A percentile compares a stretch with the other conserved stretches of the same genome.
phyloP scores from a whole-genome alignment of 2,888 invertebrate species.

The Sicus ferrugineus region DNA sequence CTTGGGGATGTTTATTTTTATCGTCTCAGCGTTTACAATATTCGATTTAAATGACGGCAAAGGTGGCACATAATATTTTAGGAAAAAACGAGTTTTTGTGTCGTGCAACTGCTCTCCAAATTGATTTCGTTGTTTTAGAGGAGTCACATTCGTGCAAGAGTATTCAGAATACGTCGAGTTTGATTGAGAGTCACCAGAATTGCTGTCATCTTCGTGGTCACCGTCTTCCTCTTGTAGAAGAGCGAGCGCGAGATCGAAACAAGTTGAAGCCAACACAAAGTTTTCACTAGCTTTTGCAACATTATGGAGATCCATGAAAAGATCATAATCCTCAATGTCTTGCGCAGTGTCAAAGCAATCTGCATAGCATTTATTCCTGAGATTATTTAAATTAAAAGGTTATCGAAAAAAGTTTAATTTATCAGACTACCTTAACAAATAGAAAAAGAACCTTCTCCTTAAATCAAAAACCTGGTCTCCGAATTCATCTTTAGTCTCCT shows the following conservation, averaged over 20 bases:
- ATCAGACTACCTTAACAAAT: constrained; percentile 73
- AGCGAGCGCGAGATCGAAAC: constrained; percentile 72
- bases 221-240: constrained; percentile 56
- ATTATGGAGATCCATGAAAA: constrained; percentile 84
- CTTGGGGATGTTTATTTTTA: constrained; percentile 64
- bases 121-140: constrained; percentile 45
- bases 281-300: constrained; percentile 73
- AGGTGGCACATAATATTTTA: constrained; percentile 63
- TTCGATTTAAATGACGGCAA: constrained; percentile 62
- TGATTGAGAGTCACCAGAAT: constrained; percentile 59
- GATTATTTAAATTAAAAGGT: constrained; percentile 12
- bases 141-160: constrained; percentile 69
- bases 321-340: constrained; percentile 84
- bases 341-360: constrained; percentile 87
- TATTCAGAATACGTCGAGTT: constrained; percentile 78
- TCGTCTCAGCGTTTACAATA: constrained; percentile 61
- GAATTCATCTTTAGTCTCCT: constrained; percentile 75
- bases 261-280: constrained; percentile 72
- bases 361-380: constrained; percentile 63
- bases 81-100: constrained; percentile 35
- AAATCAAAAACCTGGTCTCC: constrained; percentile 81
- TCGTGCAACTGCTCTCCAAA: neutral
- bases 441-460: constrained; percentile 87
- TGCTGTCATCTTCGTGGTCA: constrained; percentile 47
- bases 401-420: constrained; percentile 4